Conservation (phyloP, 2,888 invertebrate species). For the Scaptomyza cyrtandrae region DNA sequence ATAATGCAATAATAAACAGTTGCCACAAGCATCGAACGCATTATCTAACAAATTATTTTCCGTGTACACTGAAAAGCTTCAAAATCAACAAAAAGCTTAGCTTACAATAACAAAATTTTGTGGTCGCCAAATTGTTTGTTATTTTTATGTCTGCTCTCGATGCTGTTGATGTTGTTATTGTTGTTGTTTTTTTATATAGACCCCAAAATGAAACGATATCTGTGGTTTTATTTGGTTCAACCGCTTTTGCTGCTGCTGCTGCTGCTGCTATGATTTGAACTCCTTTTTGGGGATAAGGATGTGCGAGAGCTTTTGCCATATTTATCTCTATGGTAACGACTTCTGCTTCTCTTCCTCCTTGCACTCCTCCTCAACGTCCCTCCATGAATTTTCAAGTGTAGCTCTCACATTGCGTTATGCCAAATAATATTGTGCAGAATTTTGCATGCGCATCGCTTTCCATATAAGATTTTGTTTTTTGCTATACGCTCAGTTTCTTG, state of each 20-base stretch:
- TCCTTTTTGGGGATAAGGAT: conserved; percentile 16
- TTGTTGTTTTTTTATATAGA: conserved; percentile 12
- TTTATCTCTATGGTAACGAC: conserved; percentile 15
- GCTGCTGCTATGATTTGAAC: background rate
- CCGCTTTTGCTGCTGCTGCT: conserved; percentile 7
- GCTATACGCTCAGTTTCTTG: background rate
- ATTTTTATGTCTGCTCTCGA: background rate
- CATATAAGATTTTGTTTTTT: conserved; percentile 7
- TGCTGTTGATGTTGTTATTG: conserved; percentile 12
- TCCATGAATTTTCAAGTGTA: conserved; percentile 9
- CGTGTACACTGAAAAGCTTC: background rate
- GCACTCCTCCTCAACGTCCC: background rate
- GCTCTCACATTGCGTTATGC: background rate
- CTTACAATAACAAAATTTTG: background rate
- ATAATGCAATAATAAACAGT: background rate
- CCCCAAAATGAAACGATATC: conserved; percentile 16
- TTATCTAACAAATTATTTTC: background rate
- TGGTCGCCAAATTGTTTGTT: conserved; percentile 1
- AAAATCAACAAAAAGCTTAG: background rate
- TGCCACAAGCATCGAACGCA: background rate
- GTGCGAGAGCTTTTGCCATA: conserved; percentile 1
- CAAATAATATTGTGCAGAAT: conserved; percentile 12
- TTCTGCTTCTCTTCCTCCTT: background rate
- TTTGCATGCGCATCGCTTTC: conserved; percentile 39
- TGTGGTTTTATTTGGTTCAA: conserved; percentile 32